Evolutionary conservation across 2,888 invertebrate genomes (phyloP), one percentile per base, ranked within the genome.

Genomic region (Epistrophe grossulariae): DNA sequence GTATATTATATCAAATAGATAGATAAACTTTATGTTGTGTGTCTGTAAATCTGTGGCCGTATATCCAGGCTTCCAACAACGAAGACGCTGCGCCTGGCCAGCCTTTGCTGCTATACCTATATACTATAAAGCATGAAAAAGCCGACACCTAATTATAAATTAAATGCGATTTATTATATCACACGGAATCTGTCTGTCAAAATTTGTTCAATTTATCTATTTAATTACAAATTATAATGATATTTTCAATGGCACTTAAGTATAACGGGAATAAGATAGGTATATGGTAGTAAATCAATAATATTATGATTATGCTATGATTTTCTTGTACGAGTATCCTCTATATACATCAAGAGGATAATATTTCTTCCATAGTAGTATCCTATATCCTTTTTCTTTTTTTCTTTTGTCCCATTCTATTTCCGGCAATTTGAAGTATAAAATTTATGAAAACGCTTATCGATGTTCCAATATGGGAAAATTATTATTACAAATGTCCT

Each of bases 111-210:
- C 24, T 24, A 24, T 24, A 24, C 24, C 24, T 24, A 24, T 3
- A 24, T n/a, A 3, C 24, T 24, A 24, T 24, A 35, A 3, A 66
- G 1, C 35, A 70, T 24, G 10, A 70, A 59, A 68, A 78, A 74
- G 66, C 70, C 50, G 73, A 74, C 78, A 73, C 50, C 70, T 60
- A 83, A 87, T 87, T 79, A 64, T 79, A 76, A 87, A 83, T 70
- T 79, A 87, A 83, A 87, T 31, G 48, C 70, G 66, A 87, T 87
- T 87, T 82, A 83, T 79, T 83, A 74, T 71, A 68, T 68, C 31
- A 68, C 83, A 76, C 79, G 55, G 60, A 83, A 83, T 76, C 79
- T 87, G 87, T 83, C 87, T 76, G 55, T 66, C 72, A 52, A 79
- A 87, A 74, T 76, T 74, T 76, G 40, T 66, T 71, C 79, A 87